A percentile compares a stretch with the other conserved stretches of the same genome.
These are phyloP conservation scores for Malurus elegans DNA, from an alignment of 2,113 vertebrate genomes.

Conservation along the genomic window DNA sequence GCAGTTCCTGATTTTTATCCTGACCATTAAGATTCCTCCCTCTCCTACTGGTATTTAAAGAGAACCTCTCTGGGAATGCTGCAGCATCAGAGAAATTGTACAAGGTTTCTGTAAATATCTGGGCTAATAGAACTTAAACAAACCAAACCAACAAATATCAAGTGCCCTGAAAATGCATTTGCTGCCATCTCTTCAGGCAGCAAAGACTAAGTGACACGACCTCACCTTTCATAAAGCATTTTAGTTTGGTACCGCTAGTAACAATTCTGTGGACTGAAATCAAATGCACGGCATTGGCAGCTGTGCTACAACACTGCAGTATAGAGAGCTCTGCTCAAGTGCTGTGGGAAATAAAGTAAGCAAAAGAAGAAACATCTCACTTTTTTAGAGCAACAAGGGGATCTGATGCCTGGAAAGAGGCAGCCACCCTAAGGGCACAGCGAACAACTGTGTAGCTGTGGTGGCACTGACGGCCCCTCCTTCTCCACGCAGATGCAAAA, in stretches of 20 bases:
- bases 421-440: background rate
- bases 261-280: background rate
- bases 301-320: rapidly evolving
- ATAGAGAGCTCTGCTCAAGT: background rate
- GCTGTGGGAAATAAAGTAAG: background rate
- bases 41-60: background rate
- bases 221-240: background rate
- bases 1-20: background rate
- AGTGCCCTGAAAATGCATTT: background rate
- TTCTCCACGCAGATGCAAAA: background rate
- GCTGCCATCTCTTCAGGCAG: background rate
- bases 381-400: background rate
- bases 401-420: background rate
- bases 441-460: rapidly evolving
- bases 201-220: background rate
- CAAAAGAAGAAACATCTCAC: background rate
- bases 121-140: background rate
- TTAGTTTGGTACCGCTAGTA: background rate
- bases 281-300: background rate
- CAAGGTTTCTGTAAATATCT: background rate
- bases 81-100: background rate
- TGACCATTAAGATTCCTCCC: background rate
- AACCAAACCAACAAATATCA: background rate
- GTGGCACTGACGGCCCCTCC: background rate
- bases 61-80: background rate